Conservation (phyloP, 2,888 invertebrate genomes). For the Cephus nigrinus region DNA sequence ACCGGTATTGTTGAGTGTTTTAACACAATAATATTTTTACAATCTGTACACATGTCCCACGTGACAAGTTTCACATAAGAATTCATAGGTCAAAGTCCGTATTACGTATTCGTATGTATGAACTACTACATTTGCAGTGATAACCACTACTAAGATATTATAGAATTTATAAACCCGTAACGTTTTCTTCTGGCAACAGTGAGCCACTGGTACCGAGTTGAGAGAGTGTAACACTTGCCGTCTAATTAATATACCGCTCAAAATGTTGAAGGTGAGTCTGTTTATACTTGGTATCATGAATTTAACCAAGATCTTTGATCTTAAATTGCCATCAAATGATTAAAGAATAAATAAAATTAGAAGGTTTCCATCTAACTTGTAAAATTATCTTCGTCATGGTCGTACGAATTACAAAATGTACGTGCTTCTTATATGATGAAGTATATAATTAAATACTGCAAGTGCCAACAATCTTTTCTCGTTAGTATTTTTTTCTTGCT, state of each 20-base stretch:
- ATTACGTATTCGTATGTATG: neutral
- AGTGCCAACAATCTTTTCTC: neutral
- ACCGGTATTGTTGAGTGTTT: neutral
- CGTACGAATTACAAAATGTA: neutral
- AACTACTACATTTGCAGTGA: neutral
- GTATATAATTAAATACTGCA: too few relatives aligned
- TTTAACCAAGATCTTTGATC: neutral
- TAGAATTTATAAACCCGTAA: neutral
- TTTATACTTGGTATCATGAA: neutral
- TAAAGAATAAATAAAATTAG: neutral
- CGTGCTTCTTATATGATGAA: neutral
- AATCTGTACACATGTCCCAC: neutral
- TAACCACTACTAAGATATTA: neutral
- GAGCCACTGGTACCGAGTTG: neutral
- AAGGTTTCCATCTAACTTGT: neutral
- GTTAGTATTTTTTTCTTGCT: neutral
- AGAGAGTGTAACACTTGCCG: neutral
- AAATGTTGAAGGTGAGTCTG: constrained; percentile 26
- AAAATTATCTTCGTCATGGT: neutral
- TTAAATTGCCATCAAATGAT: too few relatives aligned
- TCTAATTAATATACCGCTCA: neutral
- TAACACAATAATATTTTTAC: neutral
- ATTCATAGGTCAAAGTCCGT: neutral
- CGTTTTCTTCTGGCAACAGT: neutral
- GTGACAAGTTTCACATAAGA: neutral